A percentile compares a stretch with the other conserved stretches of the same genome.
These are phyloP conservation scores for Caenorhabditis remanei DNA, from an alignment of 1,140 invertebrate species.

Conservation along the genomic window DNA sequence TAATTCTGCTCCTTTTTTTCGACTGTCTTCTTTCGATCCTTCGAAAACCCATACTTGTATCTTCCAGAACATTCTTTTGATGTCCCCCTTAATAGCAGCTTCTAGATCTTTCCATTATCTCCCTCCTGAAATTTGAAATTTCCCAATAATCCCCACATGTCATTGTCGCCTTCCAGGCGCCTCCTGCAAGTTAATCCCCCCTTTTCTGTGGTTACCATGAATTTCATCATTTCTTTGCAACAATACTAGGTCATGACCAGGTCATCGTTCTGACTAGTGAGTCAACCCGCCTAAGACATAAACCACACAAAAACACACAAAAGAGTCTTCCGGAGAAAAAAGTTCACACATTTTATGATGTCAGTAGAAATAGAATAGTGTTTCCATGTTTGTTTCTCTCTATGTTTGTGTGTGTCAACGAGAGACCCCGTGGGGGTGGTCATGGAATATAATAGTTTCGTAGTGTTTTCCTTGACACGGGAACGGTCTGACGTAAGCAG, in stretches of 20 bases:
- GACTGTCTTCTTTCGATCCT: no score
- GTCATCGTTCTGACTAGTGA: background rate
- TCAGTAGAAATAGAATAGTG: background rate
- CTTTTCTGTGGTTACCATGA: background rate
- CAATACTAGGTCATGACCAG: conserved; percentile 8
- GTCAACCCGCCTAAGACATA: background rate
- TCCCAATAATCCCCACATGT: no score
- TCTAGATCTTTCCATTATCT: background rate
- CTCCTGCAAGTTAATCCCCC: background rate
- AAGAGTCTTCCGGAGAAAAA: no score
- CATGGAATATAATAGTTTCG: background rate
- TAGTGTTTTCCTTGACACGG: background rate
- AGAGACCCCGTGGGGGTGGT: background rate
- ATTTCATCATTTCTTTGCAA: conserved; percentile 7
- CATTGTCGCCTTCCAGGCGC: background rate
- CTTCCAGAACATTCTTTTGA: no score
- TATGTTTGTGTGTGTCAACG: background rate
- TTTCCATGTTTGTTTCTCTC: background rate
- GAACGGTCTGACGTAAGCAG: no score
- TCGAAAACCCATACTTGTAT: no score
- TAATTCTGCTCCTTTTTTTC: no score
- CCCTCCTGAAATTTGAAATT: no score
- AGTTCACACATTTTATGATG: background rate
- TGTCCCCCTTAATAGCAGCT: no score
- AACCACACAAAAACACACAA: background rate